A percentile compares a stretch with the other conserved stretches of the same genome.
Evolutionary conservation across 2,888 invertebrate species (phyloP).

Genomic region (Thymelicus lineola): DNA sequence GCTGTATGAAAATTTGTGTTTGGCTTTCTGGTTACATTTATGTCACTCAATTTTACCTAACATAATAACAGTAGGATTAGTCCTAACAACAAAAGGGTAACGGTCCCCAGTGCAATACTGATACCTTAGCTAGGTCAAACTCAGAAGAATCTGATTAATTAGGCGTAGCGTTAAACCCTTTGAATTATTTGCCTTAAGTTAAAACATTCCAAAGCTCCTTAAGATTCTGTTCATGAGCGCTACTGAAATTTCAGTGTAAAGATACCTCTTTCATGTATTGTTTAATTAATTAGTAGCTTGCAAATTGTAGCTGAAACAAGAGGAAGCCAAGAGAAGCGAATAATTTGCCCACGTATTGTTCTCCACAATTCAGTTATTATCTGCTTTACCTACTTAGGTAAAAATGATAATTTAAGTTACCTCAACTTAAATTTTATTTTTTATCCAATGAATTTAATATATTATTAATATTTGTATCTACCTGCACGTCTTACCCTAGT

Average conservation of each 20-base stretch:
- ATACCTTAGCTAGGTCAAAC: constrained; percentile 42
- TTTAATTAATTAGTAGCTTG: constrained; percentile 60
- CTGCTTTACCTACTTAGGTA: background rate
- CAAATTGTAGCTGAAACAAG: constrained; percentile 36
- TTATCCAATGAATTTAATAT: too few species aligned
- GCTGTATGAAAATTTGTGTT: too few species aligned
- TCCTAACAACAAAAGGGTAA: background rate
- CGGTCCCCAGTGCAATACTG: constrained; percentile 40
- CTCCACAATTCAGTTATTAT: constrained; percentile 7
- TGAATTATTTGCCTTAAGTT: constrained; percentile 66
- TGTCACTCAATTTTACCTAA: too few species aligned
- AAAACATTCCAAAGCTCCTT: constrained; percentile 65
- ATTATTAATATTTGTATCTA: too few species aligned
- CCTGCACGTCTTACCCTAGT: too few species aligned
- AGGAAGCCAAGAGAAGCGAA: constrained; percentile 16
- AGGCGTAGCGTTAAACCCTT: constrained; percentile 62
- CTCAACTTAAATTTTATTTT: too few species aligned
- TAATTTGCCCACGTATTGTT: constrained; percentile 28
- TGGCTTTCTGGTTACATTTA: too few species aligned
- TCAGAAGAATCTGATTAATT: constrained; percentile 70
- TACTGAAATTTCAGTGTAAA: constrained; percentile 54
- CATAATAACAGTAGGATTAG: too few species aligned
- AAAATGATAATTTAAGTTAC: background rate
- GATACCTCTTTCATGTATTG: constrained; percentile 59
- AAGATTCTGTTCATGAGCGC: constrained; percentile 56